phyloP scores from a whole-genome alignment of 2,113 vertebrate species.

The Cheilinus undulatus region DNA sequence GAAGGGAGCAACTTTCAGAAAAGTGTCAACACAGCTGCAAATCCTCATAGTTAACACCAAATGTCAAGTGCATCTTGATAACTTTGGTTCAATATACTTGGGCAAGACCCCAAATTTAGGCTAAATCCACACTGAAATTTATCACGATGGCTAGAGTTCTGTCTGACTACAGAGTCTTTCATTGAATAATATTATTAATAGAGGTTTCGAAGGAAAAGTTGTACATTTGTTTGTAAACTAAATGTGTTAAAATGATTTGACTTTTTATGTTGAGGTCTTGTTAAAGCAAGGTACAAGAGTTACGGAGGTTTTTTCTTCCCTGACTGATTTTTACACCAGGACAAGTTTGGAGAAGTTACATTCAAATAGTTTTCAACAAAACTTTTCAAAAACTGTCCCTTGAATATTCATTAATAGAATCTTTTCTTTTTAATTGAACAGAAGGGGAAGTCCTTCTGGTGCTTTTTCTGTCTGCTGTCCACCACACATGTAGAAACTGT shows the following conservation, averaged over 20 bases:
- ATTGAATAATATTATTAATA: not conserved
- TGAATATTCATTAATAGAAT: no score
- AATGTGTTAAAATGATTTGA: no score
- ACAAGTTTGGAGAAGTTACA: not conserved
- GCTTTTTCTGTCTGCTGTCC: no score
- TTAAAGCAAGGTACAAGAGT: not conserved
- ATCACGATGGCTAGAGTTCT: no score
- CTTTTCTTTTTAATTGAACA: no score
- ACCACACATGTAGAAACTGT: no score
- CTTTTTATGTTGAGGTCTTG: not conserved
- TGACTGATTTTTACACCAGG: not conserved
- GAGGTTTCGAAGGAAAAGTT: not conserved
- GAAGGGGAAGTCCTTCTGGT: no score
- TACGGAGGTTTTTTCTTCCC: not conserved
- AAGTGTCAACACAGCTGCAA: slow-evolving; percentile 8
- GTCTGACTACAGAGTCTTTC: no score
- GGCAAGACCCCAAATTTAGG: not conserved
- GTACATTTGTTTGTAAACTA: no score
- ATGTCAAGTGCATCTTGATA: not conserved
- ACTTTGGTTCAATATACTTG: not conserved
- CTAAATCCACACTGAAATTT: no score
- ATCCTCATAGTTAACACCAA: not conserved
- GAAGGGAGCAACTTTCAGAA: slow-evolving; percentile 19
- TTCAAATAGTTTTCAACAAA: not conserved
- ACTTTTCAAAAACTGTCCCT: no score